These are phyloP conservation scores for Thalassoma bifasciatum DNA, from an alignment of 2,113 vertebrate species.

Conservation along the genomic window DNA sequence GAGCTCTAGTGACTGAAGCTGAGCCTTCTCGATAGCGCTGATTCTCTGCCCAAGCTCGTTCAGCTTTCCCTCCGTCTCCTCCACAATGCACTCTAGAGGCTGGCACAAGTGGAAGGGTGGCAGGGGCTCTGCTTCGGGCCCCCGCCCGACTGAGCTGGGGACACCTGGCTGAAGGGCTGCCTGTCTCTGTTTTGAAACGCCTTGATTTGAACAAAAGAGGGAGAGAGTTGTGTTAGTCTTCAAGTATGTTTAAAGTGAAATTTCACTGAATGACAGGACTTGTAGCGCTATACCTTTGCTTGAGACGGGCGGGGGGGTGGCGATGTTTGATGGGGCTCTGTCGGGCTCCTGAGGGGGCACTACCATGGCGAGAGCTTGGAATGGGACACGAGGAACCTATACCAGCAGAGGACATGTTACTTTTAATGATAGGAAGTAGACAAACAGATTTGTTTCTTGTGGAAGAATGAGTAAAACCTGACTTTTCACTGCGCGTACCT, in stretches of 20 bases:
- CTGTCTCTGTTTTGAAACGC: slow-evolving; percentile 94
- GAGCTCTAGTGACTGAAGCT: slow-evolving; percentile 97
- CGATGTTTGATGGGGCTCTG: slow-evolving; percentile 91
- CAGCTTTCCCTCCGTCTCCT: slow-evolving; percentile 99
- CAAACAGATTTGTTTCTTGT: neutral
- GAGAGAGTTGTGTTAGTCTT: neutral
- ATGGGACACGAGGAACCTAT: slow-evolving; percentile 97
- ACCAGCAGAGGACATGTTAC: neutral
- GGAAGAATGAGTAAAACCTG: neutral
- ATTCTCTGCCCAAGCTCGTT: slow-evolving; percentile 99
- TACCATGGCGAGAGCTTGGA: slow-evolving; percentile 98
- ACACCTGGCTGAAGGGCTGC: slow-evolving; percentile 90
- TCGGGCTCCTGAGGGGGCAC: slow-evolving; percentile 99
- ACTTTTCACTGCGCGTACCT: slow-evolving; percentile 82
- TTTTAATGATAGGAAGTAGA: neutral
- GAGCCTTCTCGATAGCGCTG: slow-evolving; percentile 99
- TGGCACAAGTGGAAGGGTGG: slow-evolving; percentile 98
- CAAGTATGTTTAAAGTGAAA: neutral
- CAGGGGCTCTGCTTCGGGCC: slow-evolving; percentile 91
- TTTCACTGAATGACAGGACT: neutral
- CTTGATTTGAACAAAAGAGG: slow-evolving; percentile 77
- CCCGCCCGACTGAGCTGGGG: slow-evolving; percentile 66
- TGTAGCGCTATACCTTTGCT: slow-evolving; percentile 88
- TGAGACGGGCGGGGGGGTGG: slow-evolving; percentile 87
- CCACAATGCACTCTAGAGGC: slow-evolving; percentile 99